phyloP scores from a whole-genome alignment of 2,797 vertebrate species.

The Lutjanus argentimaculatus region DNA sequence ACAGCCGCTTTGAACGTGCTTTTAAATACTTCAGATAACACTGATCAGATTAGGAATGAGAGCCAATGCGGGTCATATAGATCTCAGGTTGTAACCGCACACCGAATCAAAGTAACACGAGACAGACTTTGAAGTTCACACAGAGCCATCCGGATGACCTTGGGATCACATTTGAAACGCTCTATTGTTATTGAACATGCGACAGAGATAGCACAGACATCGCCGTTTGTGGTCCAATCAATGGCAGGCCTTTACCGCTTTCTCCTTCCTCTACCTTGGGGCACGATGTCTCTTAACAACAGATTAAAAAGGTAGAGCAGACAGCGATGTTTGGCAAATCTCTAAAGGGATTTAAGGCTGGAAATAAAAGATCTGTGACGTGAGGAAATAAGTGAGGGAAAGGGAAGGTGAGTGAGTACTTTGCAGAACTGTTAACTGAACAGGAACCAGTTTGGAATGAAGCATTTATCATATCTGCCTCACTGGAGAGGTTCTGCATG shows the following conservation, averaged over 20 bases:
- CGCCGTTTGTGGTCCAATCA: constrained; percentile 57
- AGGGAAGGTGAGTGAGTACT: constrained; percentile 7
- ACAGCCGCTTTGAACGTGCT: constrained; percentile 68
- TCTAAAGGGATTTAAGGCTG: constrained; percentile 27
- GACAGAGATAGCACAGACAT: constrained; percentile 58
- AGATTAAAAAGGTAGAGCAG: constrained; percentile 28
- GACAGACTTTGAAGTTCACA: constrained; percentile 70
- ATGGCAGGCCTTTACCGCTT: constrained; percentile 33
- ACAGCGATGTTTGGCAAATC: constrained; percentile 18
- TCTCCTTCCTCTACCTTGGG: constrained; percentile 19
- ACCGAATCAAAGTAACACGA: constrained; percentile 72
- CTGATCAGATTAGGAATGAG: constrained; percentile 68
- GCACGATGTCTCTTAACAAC: background rate
- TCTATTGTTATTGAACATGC: constrained; percentile 65
- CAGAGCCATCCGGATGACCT: constrained; percentile 52
- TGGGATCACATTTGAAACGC: constrained; percentile 54
- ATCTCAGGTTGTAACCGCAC: constrained; percentile 66
- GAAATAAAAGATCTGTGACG: constrained; percentile 34
- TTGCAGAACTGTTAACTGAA: constrained; percentile 8
- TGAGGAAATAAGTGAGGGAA: background rate
- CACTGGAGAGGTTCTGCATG: background rate
- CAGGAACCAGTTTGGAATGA: background rate
- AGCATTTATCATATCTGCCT: background rate
- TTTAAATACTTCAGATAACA: constrained; percentile 68
- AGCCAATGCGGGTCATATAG: constrained; percentile 57